Base-by-base conservation (phyloP, 2,888 invertebrate genomes). In the Thera britannica region DNA sequence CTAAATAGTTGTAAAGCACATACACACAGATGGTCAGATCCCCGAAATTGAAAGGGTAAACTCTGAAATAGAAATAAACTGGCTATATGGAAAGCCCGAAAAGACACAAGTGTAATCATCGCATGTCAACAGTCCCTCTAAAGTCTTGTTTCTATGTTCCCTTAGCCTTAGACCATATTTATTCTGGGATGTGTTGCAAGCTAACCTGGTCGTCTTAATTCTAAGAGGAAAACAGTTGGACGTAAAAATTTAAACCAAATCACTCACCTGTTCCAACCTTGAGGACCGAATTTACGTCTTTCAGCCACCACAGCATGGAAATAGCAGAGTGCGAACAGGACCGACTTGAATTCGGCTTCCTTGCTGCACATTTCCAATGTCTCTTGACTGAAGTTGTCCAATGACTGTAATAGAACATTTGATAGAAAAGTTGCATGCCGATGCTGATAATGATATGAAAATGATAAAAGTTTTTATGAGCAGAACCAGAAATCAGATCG, bases 281-380 rank as follows among this genome's bases (percentile, higher is more conserved):
- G 98, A 0, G 99, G 97, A 0, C 98, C 99, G 85, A 99, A 99
- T 90, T 99, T 98, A 52, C 98, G 94, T 69, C 98, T 94, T 87
- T 99, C 98, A 3, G 98, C 97, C 1, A 98, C 97, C 0, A 98
- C 98, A 1, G 99, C 98, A 85, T 99, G 99, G 91, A 98, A 99
- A 85, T 99, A 99, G 84, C 98, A 98, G 0, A 99, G 92, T 0
- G 98, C 95, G 85, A 98, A 99, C 54, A 98, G 92, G 71, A 98
- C 96, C 0, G 97, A 96, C 89, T 98, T 99, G 85, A 98, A 99
- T 88, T 98, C 99, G 0, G 97, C 96, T 90, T 98, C 98, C 84
- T 98, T 98, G 65, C 97, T 96, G 87, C 97, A 98, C 96, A 97
- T 97, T 86, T 98, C 99, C 63, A 98, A 90, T 0, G 97, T 98